These are phyloP conservation scores for Onychomys arenicola DNA, from an alignment of 2,797 vertebrate genomes.

Conservation along the genomic window DNA sequence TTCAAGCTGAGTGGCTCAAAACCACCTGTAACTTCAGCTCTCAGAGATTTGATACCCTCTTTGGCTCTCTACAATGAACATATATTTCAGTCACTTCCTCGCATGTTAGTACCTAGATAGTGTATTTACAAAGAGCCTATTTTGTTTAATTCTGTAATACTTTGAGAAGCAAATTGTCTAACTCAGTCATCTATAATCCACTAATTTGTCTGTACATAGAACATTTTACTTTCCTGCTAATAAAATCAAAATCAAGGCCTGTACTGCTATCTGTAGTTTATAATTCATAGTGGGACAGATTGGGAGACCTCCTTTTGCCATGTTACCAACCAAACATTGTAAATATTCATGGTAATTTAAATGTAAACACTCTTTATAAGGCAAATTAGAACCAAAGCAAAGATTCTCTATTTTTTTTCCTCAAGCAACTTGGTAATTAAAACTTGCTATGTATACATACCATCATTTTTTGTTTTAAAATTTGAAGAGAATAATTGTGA, in stretches of 20 bases:
- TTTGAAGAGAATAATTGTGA: background rate
- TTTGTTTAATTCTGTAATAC: background rate
- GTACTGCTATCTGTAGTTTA: background rate
- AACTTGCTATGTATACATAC: background rate
- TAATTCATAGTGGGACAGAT: background rate
- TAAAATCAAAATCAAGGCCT: background rate
- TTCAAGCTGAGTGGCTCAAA: background rate
- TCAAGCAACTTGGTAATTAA: constrained; percentile 19
- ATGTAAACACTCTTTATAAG: constrained; percentile 24
- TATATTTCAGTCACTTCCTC: background rate
- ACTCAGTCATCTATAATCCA: background rate
- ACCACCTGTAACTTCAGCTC: background rate
- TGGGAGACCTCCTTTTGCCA: background rate
- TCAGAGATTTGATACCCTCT: too few relatives aligned
- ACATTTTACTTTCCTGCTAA: background rate
- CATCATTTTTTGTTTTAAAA: constrained; percentile 27
- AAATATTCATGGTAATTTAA: constrained; percentile 46
- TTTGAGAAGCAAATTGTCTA: background rate
- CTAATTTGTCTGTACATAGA: background rate
- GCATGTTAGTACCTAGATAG: background rate
- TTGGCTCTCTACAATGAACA: background rate
- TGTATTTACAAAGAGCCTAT: background rate
- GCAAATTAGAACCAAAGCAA: constrained; percentile 35
- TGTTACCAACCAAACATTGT: constrained; percentile 1
- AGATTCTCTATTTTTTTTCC: background rate